phyloP scores from a whole-genome alignment of 2,888 invertebrate species.

The Ornithoptera priamus region DNA sequence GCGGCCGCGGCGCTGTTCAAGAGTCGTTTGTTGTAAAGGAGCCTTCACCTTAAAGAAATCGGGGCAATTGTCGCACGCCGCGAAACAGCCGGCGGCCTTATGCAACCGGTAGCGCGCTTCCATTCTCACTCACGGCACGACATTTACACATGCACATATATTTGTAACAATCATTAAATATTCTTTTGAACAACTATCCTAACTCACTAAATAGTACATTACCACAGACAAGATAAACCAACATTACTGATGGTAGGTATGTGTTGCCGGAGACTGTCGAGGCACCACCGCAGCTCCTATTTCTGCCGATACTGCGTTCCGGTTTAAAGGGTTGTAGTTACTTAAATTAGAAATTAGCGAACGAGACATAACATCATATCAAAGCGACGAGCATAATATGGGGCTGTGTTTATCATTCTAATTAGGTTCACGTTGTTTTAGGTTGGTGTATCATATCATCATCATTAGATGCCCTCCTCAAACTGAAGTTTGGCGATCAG shows the following conservation, averaged over 20 bases:
- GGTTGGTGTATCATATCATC: too few relatives aligned
- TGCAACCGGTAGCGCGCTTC: constrained; percentile 18
- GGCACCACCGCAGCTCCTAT: too few relatives aligned
- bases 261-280: too few relatives aligned
- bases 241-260: not conserved
- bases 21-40: constrained; percentile 23
- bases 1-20: constrained; percentile 21
- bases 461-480: too few relatives aligned
- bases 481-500: not conserved
- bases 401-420: too few relatives aligned
- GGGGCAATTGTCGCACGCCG: constrained; percentile 40
- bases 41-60: constrained; percentile 46
- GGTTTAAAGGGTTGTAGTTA: too few relatives aligned
- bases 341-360: too few relatives aligned
- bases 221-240: not conserved
- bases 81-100: constrained; percentile 21
- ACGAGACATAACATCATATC: too few relatives aligned
- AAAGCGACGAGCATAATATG: too few relatives aligned
- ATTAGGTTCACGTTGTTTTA: too few relatives aligned
- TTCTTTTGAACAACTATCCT: not conserved
- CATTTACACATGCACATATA: not conserved
- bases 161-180: not conserved
- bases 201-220: not conserved
- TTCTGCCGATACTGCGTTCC: too few relatives aligned
- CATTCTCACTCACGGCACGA: constrained; percentile 19